phyloP scores from a whole-genome alignment of 1,140 invertebrate species.

The Drosophila guanche region DNA sequence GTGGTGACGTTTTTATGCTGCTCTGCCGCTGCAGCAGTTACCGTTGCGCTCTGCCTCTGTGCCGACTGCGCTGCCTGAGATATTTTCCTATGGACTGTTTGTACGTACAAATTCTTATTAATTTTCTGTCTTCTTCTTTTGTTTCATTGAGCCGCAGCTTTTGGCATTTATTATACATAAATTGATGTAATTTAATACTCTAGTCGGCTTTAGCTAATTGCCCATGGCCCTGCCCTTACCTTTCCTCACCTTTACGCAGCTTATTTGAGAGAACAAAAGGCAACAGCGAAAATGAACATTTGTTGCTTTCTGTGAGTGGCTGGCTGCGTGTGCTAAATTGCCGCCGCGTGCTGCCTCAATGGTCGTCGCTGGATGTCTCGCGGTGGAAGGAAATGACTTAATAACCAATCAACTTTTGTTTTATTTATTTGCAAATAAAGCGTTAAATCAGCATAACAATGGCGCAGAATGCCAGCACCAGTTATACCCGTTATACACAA shows the following conservation, averaged over 20 bases:
- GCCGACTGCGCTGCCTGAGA: too few relatives aligned
- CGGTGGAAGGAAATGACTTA: slow-evolving; percentile 54
- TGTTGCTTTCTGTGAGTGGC: too few relatives aligned
- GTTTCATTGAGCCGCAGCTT: neutral
- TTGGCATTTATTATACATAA: slow-evolving; percentile 31
- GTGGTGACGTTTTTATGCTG: too few relatives aligned
- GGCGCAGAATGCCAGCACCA: neutral
- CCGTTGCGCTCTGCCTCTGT: too few relatives aligned
- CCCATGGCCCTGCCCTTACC: neutral
- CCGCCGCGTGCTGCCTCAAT: too few relatives aligned
- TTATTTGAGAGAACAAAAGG: slow-evolving; percentile 3
- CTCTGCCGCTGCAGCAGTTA: too few relatives aligned
- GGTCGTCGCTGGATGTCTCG: too few relatives aligned
- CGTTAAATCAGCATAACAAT: slow-evolving; percentile 71
- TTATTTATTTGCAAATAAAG: slow-evolving; percentile 66
- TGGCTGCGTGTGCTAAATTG: too few relatives aligned
- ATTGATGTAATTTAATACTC: slow-evolving; percentile 34
- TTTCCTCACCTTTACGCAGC: neutral
- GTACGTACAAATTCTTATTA: too few relatives aligned
- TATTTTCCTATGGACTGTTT: too few relatives aligned
- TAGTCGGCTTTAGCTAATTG: slow-evolving; percentile 38
- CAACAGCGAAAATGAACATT: neutral
- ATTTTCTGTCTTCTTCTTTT: neutral
- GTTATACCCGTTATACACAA: too few relatives aligned
- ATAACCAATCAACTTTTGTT: slow-evolving; percentile 68